Evolutionary conservation across 2,888 invertebrate species (phyloP).

Genomic region (Drosophila mayaguana): DNA sequence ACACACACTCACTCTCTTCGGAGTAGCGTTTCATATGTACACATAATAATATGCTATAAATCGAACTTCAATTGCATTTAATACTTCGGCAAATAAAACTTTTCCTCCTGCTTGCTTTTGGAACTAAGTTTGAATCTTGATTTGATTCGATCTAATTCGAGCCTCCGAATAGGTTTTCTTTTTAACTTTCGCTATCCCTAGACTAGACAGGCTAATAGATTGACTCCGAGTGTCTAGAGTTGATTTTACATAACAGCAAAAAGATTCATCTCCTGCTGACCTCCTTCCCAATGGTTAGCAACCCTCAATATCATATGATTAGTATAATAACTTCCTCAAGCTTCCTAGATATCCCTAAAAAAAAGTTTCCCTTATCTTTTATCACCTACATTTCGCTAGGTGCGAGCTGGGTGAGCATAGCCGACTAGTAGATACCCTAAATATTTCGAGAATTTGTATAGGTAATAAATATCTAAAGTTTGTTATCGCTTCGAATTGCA

Average conservation of each 20-base stretch:
- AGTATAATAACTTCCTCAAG: not conserved
- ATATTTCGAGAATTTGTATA: too few relatives aligned
- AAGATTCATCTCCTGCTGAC: not conserved
- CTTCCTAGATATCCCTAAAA: not conserved
- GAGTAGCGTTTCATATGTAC: not conserved
- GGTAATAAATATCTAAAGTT: too few relatives aligned
- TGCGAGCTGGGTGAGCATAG: not conserved
- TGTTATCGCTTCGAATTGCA: too few relatives aligned
- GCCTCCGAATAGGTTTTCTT: not conserved
- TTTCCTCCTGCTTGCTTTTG: not conserved
- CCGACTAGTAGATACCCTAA: not conserved
- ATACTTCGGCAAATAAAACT: not conserved
- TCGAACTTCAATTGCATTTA: constrained; percentile 8
- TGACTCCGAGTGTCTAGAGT: too few relatives aligned
- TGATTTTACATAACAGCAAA: not conserved
- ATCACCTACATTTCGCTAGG: constrained; percentile 18
- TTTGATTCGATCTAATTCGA: not conserved
- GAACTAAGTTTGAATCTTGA: not conserved
- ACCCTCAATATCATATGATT: not conserved
- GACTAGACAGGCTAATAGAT: too few relatives aligned
- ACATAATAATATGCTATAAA: not conserved
- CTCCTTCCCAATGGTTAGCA: not conserved
- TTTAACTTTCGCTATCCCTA: too few relatives aligned
- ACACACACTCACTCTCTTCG: not conserved
- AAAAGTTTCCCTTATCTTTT: not conserved